phyloP scores from a whole-genome alignment of 2,113 vertebrate genomes.

The Bettongia penicillata region DNA sequence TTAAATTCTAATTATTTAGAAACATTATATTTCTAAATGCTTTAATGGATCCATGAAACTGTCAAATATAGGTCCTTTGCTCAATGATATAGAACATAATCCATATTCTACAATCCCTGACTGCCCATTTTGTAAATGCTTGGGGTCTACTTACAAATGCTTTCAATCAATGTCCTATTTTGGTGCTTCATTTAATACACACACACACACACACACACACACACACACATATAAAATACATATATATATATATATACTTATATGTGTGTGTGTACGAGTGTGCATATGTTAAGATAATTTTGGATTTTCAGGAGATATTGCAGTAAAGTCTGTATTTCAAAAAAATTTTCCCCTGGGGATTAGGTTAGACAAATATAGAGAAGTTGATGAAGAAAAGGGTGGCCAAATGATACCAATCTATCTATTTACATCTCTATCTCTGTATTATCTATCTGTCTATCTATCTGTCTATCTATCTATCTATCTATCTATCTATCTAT shows the following conservation, averaged over 20 bases:
- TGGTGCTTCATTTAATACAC: not conserved
- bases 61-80: not conserved
- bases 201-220: no score
- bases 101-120: not conserved
- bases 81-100: not conserved
- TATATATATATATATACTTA: no score
- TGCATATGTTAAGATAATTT: not conserved
- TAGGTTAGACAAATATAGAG: not conserved
- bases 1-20: not conserved
- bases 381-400: not conserved
- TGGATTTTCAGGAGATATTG: not conserved
- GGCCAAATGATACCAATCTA: not conserved
- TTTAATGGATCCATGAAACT: not conserved
- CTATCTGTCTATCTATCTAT: no score
- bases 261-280: not conserved
- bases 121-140: not conserved
- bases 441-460: not conserved
- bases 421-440: not conserved
- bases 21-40: not conserved
- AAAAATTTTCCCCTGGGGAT: not conserved
- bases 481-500: no score
- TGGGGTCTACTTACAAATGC: not conserved
- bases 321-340: not conserved
- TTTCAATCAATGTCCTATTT: not conserved
- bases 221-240: no score